Evolutionary conservation across 1,140 invertebrate genomes (phyloP).

Genomic region (Polypedilum pembai): DNA sequence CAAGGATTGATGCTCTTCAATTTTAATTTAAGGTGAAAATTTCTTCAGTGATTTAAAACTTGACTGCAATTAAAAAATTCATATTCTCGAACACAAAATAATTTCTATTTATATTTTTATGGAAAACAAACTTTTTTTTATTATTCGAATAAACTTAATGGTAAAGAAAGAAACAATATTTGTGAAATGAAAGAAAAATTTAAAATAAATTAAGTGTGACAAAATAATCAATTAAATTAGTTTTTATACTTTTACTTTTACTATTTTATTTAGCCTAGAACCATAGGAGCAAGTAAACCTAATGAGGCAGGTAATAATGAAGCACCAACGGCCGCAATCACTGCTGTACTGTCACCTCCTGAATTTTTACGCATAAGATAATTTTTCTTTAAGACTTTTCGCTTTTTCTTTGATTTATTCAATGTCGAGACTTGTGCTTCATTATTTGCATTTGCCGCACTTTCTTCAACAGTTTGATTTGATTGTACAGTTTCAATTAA

Average conservation of each 20-base stretch:
- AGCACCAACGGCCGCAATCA: constrained; percentile 63
- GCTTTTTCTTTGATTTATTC: constrained; percentile 29
- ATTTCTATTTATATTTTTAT: too few species aligned
- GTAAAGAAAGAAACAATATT: not conserved
- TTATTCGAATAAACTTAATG: constrained; percentile 1
- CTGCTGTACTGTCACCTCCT: constrained; percentile 49
- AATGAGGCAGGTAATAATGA: constrained; percentile 70
- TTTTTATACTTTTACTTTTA: constrained; percentile 14
- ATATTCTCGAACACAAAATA: too few species aligned
- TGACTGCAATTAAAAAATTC: not conserved
- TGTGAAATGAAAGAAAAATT: not conserved
- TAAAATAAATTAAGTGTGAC: constrained; percentile 1
- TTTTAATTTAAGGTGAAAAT: not conserved
- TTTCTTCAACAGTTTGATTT: constrained; percentile 57
- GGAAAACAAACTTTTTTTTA: not conserved
- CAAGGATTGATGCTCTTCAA: not conserved
- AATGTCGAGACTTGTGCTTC: not conserved
- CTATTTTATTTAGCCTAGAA: constrained; percentile 49
- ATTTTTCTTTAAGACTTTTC: not conserved
- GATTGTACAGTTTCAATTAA: constrained; percentile 64
- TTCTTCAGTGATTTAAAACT: not conserved
- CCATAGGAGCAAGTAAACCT: constrained; percentile 69
- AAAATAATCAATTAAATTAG: not conserved
- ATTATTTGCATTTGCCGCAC: constrained; percentile 35
- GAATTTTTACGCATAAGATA: constrained; percentile 37